These are phyloP conservation scores for Microcebus tavaratra DNA, from an alignment of 2,113 vertebrate species.

Conservation along the genomic window DNA sequence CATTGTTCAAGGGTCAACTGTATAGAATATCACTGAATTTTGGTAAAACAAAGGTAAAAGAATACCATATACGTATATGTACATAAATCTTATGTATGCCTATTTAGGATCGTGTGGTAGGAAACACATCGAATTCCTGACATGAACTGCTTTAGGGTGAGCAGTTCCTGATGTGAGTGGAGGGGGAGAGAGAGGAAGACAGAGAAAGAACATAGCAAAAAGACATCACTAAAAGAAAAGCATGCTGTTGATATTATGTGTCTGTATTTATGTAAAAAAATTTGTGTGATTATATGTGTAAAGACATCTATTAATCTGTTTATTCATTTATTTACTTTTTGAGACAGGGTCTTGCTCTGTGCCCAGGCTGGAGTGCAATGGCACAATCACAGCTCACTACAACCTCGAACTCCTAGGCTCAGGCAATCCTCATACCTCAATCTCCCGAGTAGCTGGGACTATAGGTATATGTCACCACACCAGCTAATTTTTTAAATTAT, in stretches of 20 bases:
- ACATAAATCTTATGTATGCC: background rate
- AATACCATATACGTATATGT: background rate
- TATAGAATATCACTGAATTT: background rate
- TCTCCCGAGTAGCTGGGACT: too few relatives aligned
- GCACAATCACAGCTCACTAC: too few relatives aligned
- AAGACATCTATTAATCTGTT: background rate
- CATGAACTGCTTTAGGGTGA: background rate
- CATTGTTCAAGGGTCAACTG: background rate
- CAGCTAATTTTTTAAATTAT: too few relatives aligned
- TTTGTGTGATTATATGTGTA: background rate
- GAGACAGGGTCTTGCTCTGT: background rate
- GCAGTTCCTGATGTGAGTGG: background rate
- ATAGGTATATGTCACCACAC: too few relatives aligned
- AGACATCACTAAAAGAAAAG: background rate
- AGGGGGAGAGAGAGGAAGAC: background rate
- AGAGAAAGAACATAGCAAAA: background rate
- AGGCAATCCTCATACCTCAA: too few relatives aligned
- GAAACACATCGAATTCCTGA: background rate
- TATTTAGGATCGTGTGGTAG: background rate
- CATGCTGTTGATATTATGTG: background rate
- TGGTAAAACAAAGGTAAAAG: slow-evolving; percentile 13
- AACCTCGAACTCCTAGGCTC: too few relatives aligned
- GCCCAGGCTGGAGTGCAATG: too few relatives aligned
- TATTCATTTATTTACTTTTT: background rate
- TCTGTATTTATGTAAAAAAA: background rate